Evolutionary conservation across 2,113 vertebrate genomes (phyloP), one percentile per base, ranked within the genome.

Genomic region (Ailuropoda melanoleuca): DNA sequence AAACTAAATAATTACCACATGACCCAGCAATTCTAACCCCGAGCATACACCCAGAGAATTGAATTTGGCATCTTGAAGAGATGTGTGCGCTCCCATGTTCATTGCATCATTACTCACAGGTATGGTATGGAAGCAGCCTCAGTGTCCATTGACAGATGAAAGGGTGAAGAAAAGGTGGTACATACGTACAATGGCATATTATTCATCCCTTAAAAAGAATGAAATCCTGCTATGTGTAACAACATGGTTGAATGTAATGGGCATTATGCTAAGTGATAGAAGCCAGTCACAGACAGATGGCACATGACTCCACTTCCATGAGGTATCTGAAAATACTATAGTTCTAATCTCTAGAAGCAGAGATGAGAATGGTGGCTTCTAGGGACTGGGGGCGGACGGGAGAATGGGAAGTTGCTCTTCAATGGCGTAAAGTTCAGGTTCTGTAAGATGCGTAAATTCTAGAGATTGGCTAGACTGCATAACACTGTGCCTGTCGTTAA

Each of bases 401-500:
- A 39, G 53, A 19, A 26, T 4, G 34, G n/a, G 26, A 53, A 34
- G 8, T 26, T 80, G 60, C 13, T 19, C 0, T 70, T 26, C 53
- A 39, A 0, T 3, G 62, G 64, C 23, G 2, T 3, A 0, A n/a
- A 17, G 62, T 92, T 91, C 86, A 24, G n/a, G 74, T 50, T 43
- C 2, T 21, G 2, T 5, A 34, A 62, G 43, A 19, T 53, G 26
- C 15, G 26, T 29, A 1, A 23, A 4, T 31, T 92, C 53, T 70
- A 0, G 8, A 72, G 53, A 34, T 53, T n/a, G 8, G 19, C 74
- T 48, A 75, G 43, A 46, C 24, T 9, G 8, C 34, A 11, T 19
- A 8, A 0, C 14, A 0, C 3, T 29, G 78, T 18, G 8, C 53
- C 4, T 34, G 10, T 39, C 0, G 1, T 60, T 39, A 24, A 48